Percentiles rank a stretch among this genome's conserved stretches.
These are phyloP conservation scores for Dendrolimus punctatus DNA, from an alignment of 1,140 invertebrate species.

Conservation along the genomic window DNA sequence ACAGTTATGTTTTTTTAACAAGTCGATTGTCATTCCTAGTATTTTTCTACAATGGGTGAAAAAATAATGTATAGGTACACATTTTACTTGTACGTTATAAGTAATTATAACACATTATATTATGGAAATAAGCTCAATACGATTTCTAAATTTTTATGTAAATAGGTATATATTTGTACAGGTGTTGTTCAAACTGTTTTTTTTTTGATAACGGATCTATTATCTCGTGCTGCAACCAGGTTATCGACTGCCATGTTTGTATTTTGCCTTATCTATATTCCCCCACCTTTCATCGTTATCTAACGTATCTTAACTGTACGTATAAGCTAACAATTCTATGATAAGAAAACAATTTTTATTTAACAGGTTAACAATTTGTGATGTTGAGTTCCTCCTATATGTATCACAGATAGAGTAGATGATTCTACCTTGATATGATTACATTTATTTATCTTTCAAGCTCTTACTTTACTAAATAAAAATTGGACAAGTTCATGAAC, in stretches of 20 bases:
- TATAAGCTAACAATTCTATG: slow-evolving; percentile 32
- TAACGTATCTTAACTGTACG: slow-evolving; percentile 25
- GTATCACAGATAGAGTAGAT: slow-evolving; percentile 6
- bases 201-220: slow-evolving; percentile 23
- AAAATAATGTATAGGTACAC: no score
- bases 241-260: slow-evolving; percentile 62
- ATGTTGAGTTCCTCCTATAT: slow-evolving; percentile 11
- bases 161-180: slow-evolving; percentile 31
- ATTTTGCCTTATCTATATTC: slow-evolving; percentile 49
- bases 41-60: no score
- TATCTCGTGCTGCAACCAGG: slow-evolving; percentile 57
- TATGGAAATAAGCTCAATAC: no score
- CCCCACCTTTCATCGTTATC: slow-evolving; percentile 39
- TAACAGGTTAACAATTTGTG: slow-evolving; percentile 19
- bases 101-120: no score
- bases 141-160: slow-evolving; percentile 7
- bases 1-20: no score
- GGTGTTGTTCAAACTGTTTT: neutral
- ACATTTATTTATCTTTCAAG: slow-evolving; percentile 14
- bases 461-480: no score
- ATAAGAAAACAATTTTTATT: slow-evolving; percentile 43
- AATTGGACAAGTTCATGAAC: no score
- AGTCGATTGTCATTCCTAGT: no score
- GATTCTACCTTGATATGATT: slow-evolving; percentile 12
- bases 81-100: no score